A percentile compares a stretch with the other conserved stretches of the same genome.
Evolutionary conservation across 2,113 vertebrate genomes (phyloP).

Genomic region (Cynoglossus semilaevis): DNA sequence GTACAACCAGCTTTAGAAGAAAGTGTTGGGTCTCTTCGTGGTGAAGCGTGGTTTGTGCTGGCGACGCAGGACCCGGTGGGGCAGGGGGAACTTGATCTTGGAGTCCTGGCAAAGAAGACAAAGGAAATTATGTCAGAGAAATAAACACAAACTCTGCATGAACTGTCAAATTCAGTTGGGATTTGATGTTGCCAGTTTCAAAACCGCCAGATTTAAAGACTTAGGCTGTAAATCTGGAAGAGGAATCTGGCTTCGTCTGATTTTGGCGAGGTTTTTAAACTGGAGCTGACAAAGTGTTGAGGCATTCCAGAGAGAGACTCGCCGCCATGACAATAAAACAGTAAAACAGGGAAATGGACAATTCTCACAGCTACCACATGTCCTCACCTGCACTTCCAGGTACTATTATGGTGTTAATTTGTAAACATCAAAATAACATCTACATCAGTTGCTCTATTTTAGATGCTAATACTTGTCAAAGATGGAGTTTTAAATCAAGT

Average conservation of each 20-base stretch:
- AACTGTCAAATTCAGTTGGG: too few relatives aligned
- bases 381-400: too few relatives aligned
- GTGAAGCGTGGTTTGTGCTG: constrained; percentile 99
- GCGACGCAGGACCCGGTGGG: constrained; percentile 91
- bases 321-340: neutral
- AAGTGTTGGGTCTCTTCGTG: constrained; percentile 98
- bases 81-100: constrained; percentile 98
- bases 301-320: constrained; percentile 64
- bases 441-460: too few relatives aligned
- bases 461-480: too few relatives aligned
- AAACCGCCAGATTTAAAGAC: constrained; percentile 58
- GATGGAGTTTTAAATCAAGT: too few relatives aligned
- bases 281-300: constrained; percentile 24
- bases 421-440: too few relatives aligned
- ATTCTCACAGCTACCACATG: too few relatives aligned
- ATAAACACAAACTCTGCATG: neutral
- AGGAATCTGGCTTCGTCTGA: constrained; percentile 58
- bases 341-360: too few relatives aligned
- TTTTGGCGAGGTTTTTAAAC: constrained; percentile 48
- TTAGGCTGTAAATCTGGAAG: constrained; percentile 64
- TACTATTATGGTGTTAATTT: too few relatives aligned
- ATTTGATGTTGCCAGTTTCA: constrained; percentile 54
- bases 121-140: neutral
- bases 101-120: constrained; percentile 81
- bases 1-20: constrained; percentile 79